Percentiles rank a stretch among this genome's conserved stretches.
phyloP scores from a whole-genome alignment of 2,888 invertebrate species.

The Synergus laeviventris region DNA sequence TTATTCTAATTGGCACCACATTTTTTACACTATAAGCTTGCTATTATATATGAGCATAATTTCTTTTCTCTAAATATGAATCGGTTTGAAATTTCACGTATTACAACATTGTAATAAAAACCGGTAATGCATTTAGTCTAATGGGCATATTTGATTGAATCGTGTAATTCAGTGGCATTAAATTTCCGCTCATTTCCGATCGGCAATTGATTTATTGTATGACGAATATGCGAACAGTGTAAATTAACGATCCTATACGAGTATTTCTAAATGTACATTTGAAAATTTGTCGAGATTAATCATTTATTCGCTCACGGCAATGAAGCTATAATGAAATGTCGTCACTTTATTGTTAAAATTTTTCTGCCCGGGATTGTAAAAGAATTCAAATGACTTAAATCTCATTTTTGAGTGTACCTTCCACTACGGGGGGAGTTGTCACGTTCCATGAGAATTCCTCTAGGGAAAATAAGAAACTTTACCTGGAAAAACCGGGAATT shows the following conservation, averaged over 20 bases:
- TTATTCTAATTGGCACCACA: no score
- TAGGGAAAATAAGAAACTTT: no score
- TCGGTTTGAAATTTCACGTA: neutral
- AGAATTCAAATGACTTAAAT: no score
- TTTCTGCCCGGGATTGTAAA: neutral
- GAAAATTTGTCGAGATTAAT: constrained; percentile 25
- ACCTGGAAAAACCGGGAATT: no score
- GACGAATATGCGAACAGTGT: constrained; percentile 58
- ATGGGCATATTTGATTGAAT: constrained; percentile 42
- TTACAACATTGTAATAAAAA: constrained; percentile 49
- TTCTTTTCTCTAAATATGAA: neutral
- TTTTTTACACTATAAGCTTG: no score
- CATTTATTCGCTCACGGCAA: neutral
- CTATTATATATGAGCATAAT: neutral
- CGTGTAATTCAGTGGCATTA: constrained; percentile 57
- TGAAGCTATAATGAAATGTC: constrained; percentile 12
- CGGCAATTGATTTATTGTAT: constrained; percentile 62
- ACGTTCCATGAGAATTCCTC: no score
- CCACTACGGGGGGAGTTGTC: no score
- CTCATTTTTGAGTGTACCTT: no score
- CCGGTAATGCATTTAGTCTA: constrained; percentile 59
- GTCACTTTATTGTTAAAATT: constrained; percentile 8
- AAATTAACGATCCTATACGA: constrained; percentile 52
- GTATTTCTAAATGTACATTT: constrained; percentile 24
- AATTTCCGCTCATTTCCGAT: constrained; percentile 56